These are phyloP conservation scores for Umimayanthus kanabou DNA, from an alignment of 92 coral and sea anemone genomes.

Conservation along the genomic window DNA sequence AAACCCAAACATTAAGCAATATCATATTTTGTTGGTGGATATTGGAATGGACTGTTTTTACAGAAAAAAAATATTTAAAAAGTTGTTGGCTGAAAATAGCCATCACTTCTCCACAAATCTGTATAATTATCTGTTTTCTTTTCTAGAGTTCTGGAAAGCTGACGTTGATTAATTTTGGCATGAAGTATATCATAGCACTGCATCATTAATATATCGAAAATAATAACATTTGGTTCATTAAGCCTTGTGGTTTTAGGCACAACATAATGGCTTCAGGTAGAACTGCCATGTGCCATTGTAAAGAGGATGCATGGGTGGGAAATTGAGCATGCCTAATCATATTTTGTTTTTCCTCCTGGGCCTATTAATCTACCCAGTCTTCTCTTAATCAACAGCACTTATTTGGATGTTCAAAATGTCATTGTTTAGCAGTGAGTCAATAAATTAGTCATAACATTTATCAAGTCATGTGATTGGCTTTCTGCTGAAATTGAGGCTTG, in stretches of 20 bases:
- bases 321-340: constrained; percentile 8
- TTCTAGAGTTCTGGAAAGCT: background rate
- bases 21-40: background rate
- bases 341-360: background rate
- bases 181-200: background rate
- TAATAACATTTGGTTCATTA: constrained; percentile 17
- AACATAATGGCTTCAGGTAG: background rate
- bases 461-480: constrained; percentile 10
- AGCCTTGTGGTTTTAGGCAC: constrained; percentile 8
- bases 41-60: background rate
- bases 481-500: background rate
- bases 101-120: background rate
- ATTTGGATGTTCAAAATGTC: constrained; percentile 17
- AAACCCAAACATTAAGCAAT: background rate
- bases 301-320: background rate
- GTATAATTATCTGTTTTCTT: background rate
- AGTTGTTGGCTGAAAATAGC: constrained; percentile 2
- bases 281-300: background rate
- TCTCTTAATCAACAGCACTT: constrained; percentile 15
- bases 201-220: background rate
- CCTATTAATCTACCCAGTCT: constrained; percentile 21
- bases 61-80: background rate
- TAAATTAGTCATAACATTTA: constrained; percentile 32
- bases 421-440: constrained; percentile 27
- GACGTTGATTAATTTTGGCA: background rate